phyloP scores from a whole-genome alignment of 2,888 invertebrate species.

The Cyrtodaria siliqua region DNA sequence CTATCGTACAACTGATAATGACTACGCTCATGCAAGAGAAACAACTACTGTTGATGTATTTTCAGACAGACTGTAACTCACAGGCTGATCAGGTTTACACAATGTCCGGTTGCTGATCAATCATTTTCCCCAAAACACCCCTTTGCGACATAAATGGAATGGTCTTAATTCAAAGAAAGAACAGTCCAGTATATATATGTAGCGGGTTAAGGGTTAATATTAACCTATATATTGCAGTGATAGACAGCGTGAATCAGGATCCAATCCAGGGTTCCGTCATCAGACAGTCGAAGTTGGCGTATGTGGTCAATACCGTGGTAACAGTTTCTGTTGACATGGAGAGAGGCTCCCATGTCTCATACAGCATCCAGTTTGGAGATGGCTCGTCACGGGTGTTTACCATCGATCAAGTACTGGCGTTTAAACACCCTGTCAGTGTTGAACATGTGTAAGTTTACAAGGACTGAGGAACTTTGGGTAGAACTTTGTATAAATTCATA shows the following conservation, averaged over 20 bases:
- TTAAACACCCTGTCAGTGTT: slow-evolving; percentile 40
- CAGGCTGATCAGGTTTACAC: no score
- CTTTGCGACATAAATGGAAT: no score
- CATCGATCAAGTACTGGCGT: slow-evolving; percentile 60
- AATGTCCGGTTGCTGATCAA: no score
- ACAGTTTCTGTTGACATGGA: slow-evolving; percentile 45
- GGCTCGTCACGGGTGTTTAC: slow-evolving; percentile 24
- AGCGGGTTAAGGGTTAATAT: no score
- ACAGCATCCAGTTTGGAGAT: slow-evolving; percentile 64
- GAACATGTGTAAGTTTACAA: slow-evolving; percentile 52
- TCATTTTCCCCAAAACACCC: no score
- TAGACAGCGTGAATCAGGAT: slow-evolving; percentile 64
- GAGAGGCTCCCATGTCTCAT: slow-evolving; percentile 71
- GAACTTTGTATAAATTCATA: not conserved
- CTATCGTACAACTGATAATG: no score
- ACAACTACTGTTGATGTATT: no score
- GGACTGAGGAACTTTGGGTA: not conserved
- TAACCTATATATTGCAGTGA: no score
- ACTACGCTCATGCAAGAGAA: no score
- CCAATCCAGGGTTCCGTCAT: slow-evolving; percentile 47
- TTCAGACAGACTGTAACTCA: no score
- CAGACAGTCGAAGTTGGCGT: slow-evolving; percentile 24
- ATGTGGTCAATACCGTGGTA: slow-evolving; percentile 46
- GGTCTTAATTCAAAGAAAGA: no score
- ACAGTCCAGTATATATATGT: no score